phyloP scores from a whole-genome alignment of 2,113 vertebrate genomes.

The Rhadina sibilatrix region DNA sequence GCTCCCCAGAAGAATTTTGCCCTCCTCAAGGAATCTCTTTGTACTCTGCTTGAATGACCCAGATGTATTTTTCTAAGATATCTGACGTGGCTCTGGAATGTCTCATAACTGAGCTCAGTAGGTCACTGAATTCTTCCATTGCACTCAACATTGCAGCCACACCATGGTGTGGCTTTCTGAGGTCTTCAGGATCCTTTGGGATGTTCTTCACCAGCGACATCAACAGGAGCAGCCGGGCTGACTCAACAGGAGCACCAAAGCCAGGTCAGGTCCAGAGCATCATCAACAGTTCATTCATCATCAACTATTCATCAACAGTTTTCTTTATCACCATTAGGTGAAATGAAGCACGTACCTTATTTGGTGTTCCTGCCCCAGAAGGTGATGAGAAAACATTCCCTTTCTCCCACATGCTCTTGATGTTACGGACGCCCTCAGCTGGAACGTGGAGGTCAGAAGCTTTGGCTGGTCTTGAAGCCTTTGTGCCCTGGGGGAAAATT shows the following conservation, averaged over 20 bases:
- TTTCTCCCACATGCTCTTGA: conserved; percentile 99
- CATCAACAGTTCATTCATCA: too few relatives aligned
- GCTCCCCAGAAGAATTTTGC: neutral
- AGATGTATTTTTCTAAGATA: conserved; percentile 10
- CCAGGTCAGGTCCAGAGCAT: neutral
- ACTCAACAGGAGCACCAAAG: neutral
- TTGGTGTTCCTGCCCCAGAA: conserved; percentile 76
- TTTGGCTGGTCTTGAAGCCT: conserved; percentile 79
- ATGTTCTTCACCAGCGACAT: neutral
- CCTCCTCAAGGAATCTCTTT: conserved; percentile 7
- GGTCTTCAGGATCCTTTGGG: neutral
- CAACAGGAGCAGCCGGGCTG: too few relatives aligned
- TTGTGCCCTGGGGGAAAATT: conserved; percentile 79
- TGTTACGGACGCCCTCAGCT: conserved; percentile 90
- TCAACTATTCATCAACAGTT: too few relatives aligned
- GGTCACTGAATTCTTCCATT: neutral
- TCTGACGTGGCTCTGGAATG: conserved; percentile 15
- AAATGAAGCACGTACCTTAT: conserved; percentile 81
- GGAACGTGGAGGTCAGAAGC: conserved; percentile 87
- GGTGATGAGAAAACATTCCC: conserved; percentile 88
- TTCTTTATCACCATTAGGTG: neutral
- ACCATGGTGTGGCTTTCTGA: neutral
- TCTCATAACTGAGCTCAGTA: conserved; percentile 31
- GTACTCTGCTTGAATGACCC: neutral
- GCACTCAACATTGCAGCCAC: neutral